Evolutionary conservation across 2,797 vertebrate species (phyloP).

Genomic region (Monodelphis domestica): DNA sequence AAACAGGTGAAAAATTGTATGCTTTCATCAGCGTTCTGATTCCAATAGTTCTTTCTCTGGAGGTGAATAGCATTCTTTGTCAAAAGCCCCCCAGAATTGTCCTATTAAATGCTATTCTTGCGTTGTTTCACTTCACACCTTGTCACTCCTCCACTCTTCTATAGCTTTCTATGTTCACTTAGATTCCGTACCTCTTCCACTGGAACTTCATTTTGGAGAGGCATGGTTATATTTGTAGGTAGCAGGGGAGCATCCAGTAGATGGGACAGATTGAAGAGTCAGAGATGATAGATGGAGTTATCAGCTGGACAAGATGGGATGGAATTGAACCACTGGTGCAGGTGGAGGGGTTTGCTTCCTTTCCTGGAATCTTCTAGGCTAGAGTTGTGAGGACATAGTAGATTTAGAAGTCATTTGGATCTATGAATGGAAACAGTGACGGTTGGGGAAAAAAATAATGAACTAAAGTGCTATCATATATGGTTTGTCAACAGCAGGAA

Average conservation of each 20-base stretch:
- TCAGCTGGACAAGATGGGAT: background rate
- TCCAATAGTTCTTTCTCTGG: too few relatives aligned
- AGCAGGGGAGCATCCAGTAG: background rate
- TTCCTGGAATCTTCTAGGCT: slow-evolving; percentile 46
- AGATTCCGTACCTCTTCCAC: fast-evolving
- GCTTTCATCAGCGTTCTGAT: too few relatives aligned
- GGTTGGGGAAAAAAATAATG: slow-evolving; percentile 12
- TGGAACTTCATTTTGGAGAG: background rate
- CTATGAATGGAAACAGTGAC: slow-evolving; percentile 46
- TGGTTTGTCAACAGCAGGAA: slow-evolving; percentile 40
- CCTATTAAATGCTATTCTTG: background rate
- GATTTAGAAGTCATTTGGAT: slow-evolving; percentile 57
- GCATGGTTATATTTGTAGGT: background rate
- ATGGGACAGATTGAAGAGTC: background rate
- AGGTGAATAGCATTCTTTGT: too few relatives aligned
- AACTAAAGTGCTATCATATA: slow-evolving; percentile 5
- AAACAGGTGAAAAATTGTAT: too few relatives aligned
- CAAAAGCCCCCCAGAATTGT: too few relatives aligned
- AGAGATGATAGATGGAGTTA: background rate
- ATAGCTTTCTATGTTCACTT: background rate
- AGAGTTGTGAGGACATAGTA: slow-evolving; percentile 23
- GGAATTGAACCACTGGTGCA: background rate
- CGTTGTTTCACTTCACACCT: background rate
- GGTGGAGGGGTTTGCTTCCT: background rate
- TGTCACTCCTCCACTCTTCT: background rate